Percentiles rank a stretch among this genome's conserved stretches.
phyloP scores from a whole-genome alignment of 2,888 invertebrate genomes.

The Sisyra nigra region DNA sequence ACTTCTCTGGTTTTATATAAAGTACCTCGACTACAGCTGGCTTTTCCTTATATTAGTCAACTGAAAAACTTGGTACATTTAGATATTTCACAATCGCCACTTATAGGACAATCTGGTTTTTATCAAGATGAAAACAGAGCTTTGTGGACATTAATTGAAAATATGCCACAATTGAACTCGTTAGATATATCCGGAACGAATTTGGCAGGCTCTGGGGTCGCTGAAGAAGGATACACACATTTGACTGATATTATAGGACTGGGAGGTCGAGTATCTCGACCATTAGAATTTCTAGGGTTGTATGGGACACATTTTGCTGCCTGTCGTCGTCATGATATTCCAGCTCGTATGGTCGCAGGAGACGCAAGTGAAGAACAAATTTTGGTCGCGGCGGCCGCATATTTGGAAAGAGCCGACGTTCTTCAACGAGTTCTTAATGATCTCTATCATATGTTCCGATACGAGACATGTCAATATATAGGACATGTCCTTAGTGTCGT shows the following conservation, averaged over 20 bases:
- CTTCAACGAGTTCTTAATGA: constrained; percentile 78
- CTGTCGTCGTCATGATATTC: constrained; percentile 79
- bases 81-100: constrained; percentile 61
- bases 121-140: constrained; percentile 60
- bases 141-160: constrained; percentile 52
- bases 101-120: constrained; percentile 44
- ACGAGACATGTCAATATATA: constrained; percentile 61
- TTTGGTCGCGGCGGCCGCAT: constrained; percentile 64
- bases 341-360: constrained; percentile 79
- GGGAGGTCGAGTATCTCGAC: constrained; percentile 52
- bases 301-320: constrained; percentile 83
- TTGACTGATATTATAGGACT: constrained; percentile 76
- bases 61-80: constrained; percentile 47
- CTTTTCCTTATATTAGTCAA: constrained; percentile 41
- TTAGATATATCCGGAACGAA: constrained; percentile 95
- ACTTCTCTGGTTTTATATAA: constrained; percentile 66
- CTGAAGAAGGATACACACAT: constrained; percentile 29
- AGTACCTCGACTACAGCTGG: constrained; percentile 48
- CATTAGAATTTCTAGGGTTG: constrained; percentile 79
- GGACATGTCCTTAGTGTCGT: constrained; percentile 65
- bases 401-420: constrained; percentile 71
- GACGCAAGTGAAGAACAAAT: constrained; percentile 86
- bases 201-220: constrained; percentile 72
- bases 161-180: constrained; percentile 58
- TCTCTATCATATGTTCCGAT: constrained; percentile 72